Percentiles rank a stretch among this genome's conserved stretches.
Conservation (phyloP, 2,797 vertebrate species). For the Lagorchestes hirsutus region DNA sequence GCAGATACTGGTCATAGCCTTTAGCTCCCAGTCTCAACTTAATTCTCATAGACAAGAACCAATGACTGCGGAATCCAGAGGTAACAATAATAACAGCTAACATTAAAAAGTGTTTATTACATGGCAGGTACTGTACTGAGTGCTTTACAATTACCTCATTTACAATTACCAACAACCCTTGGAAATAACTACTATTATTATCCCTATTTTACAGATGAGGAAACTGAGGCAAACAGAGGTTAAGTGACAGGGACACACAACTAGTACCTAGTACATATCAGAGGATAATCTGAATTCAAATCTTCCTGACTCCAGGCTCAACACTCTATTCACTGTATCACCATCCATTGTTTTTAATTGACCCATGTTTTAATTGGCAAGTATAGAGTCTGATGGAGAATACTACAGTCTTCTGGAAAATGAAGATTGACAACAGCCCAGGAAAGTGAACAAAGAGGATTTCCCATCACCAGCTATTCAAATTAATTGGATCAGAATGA, state of each 20-base stretch:
- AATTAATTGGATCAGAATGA: background rate
- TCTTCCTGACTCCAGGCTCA: background rate
- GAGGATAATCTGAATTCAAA: background rate
- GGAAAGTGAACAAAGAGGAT: constrained; percentile 37
- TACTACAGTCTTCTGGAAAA: constrained; percentile 54
- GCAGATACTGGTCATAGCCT: background rate
- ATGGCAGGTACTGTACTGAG: background rate
- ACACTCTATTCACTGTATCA: background rate
- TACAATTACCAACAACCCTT: background rate
- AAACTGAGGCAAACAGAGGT: background rate
- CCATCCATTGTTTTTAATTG: background rate
- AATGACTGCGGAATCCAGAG: background rate
- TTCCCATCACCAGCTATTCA: constrained; percentile 24
- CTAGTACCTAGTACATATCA: background rate
- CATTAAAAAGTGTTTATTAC: background rate
- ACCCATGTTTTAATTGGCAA: constrained; percentile 76
- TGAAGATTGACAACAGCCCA: constrained; percentile 38
- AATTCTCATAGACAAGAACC: background rate
- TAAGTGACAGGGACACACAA: background rate
- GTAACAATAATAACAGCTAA: background rate
- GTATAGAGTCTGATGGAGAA: constrained; percentile 65
- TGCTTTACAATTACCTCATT: background rate
- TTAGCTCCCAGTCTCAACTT: background rate
- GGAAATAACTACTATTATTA: background rate
- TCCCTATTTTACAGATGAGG: background rate